Conservation (phyloP, 2,888 invertebrate genomes). For the Plemyria rubiginata region DNA sequence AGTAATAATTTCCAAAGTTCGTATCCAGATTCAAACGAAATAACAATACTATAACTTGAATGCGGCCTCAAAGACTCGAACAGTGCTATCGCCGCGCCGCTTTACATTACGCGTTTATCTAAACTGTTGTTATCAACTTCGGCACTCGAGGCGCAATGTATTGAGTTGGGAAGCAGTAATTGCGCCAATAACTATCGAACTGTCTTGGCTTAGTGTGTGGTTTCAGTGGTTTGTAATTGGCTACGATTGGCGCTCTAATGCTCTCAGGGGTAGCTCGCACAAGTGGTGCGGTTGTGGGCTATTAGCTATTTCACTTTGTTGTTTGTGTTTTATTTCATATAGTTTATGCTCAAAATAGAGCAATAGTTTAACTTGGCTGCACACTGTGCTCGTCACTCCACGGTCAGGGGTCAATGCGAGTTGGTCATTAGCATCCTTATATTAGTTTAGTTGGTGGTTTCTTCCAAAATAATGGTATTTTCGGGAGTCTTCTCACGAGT, state of each 20-base stretch:
- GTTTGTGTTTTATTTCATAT: too few relatives aligned
- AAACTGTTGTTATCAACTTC: constrained; percentile 35
- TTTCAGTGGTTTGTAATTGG: constrained; percentile 36
- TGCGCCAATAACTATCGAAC: constrained; percentile 39
- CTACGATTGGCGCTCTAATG: constrained; percentile 23
- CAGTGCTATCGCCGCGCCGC: constrained; percentile 23
- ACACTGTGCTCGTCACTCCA: too few relatives aligned
- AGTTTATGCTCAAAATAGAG: too few relatives aligned
- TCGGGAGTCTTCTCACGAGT: too few relatives aligned
- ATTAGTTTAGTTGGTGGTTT: too few relatives aligned
- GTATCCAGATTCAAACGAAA: constrained; percentile 15
- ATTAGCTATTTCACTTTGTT: constrained; percentile 1
- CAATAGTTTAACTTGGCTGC: too few relatives aligned
- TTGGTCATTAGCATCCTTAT: too few relatives aligned
- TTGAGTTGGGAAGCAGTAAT: constrained; percentile 26
- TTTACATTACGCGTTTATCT: constrained; percentile 38
- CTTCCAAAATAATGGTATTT: too few relatives aligned
- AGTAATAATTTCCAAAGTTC: constrained; percentile 9
- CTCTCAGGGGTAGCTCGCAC: constrained; percentile 11
- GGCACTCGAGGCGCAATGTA: constrained; percentile 28
- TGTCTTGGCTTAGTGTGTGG: constrained; percentile 35
- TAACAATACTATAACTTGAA: constrained; percentile 14
- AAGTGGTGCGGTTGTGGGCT: constrained; percentile 8
- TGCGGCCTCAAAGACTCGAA: constrained; percentile 1
- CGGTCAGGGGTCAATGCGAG: too few relatives aligned